These are phyloP conservation scores for Camelus dromedarius DNA, from an alignment of 2,113 vertebrate genomes.

Conservation along the genomic window DNA sequence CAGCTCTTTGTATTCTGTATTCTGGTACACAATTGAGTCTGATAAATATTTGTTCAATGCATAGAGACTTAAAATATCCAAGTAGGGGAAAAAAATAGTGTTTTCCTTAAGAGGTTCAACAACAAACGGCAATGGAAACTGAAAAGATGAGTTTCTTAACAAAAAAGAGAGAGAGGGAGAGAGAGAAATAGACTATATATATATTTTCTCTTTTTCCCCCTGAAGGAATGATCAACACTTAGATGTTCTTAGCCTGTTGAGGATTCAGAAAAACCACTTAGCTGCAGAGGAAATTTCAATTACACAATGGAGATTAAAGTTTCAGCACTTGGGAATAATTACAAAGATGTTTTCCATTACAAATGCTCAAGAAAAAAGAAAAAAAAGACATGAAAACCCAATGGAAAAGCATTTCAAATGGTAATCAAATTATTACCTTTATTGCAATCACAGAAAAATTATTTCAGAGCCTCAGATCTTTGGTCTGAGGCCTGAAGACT, in stretches of 20 bases:
- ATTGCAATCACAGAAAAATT: background rate
- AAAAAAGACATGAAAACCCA: constrained; percentile 59
- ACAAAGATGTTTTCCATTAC: constrained; percentile 76
- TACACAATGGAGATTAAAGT: constrained; percentile 77
- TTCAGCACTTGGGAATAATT: constrained; percentile 70
- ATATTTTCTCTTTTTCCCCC: background rate
- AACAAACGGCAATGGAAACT: background rate
- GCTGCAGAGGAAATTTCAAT: constrained; percentile 77
- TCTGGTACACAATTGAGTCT: background rate
- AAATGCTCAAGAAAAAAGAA: constrained; percentile 19
- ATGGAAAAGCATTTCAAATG: constrained; percentile 53
- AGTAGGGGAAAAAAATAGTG: background rate
- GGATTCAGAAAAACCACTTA: constrained; percentile 73
- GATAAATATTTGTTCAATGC: background rate
- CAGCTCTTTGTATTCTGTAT: background rate
- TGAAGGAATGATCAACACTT: background rate
- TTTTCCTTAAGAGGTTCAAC: constrained; percentile 23
- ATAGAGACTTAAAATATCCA: background rate
- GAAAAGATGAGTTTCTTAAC: background rate
- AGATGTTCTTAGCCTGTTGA: background rate
- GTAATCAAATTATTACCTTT: constrained; percentile 71
- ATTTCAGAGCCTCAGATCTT: constrained; percentile 11
- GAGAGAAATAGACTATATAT: background rate
- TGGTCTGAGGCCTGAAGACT: background rate
- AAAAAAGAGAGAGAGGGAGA: background rate